These are phyloP conservation scores for Harpalus rubripes DNA, from an alignment of 2,888 invertebrate genomes.

Conservation along the genomic window DNA sequence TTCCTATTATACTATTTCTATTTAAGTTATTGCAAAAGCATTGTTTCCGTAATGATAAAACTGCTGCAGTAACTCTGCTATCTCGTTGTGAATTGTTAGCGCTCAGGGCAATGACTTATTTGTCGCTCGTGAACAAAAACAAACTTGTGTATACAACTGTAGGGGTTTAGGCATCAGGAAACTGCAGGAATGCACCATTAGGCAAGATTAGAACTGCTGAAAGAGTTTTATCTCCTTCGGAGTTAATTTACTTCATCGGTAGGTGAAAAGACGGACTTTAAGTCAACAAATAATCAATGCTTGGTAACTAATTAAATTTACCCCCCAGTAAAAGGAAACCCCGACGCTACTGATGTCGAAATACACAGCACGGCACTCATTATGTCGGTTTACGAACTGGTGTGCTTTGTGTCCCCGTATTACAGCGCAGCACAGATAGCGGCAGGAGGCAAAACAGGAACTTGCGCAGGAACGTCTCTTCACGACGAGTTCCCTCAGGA, in stretches of 20 bases:
- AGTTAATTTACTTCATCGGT: constrained; percentile 5
- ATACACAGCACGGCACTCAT: constrained; percentile 54
- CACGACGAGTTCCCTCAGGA: constrained; percentile 37
- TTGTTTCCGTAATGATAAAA: not conserved
- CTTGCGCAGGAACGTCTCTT: constrained; percentile 33
- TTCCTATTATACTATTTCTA: not conserved
- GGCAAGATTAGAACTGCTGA: constrained; percentile 6
- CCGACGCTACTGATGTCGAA: constrained; percentile 29
- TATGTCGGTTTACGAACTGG: constrained; percentile 64
- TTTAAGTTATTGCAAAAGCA: not conserved
- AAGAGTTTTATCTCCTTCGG: not conserved
- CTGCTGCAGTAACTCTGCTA: not conserved
- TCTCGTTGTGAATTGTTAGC: not conserved
- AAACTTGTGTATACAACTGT: not conserved
- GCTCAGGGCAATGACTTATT: not conserved
- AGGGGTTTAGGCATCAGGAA: not conserved
- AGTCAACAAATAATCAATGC: constrained; percentile 49
- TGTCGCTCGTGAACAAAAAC: not conserved
- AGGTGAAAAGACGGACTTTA: not conserved
- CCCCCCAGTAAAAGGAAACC: constrained; percentile 26
- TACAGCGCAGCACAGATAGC: constrained; percentile 56
- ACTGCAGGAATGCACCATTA: not conserved
- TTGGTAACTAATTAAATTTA: constrained; percentile 35
- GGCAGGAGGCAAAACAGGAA: constrained; percentile 16
- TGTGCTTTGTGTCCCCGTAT: constrained; percentile 60